A percentile compares a stretch with the other conserved stretches of the same genome.
phyloP scores from a whole-genome alignment of 1,140 invertebrate genomes.

The Rhynchophorus ferrugineus region DNA sequence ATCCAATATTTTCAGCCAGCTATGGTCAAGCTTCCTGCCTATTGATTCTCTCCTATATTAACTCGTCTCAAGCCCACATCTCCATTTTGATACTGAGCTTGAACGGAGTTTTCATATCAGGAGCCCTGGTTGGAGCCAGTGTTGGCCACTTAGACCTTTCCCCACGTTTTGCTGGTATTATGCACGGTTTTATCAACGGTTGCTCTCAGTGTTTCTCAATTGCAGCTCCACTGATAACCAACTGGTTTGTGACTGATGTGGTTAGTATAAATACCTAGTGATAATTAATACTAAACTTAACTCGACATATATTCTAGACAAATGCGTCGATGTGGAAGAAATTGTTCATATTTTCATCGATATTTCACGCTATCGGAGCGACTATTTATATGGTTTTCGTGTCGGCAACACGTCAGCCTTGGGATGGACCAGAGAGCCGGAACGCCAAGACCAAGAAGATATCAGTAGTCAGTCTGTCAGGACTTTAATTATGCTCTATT shows the following conservation, averaged over 20 bases:
- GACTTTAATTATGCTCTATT: too few species aligned
- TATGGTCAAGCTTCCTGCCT: conserved; percentile 7
- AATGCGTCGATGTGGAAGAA: conserved; percentile 6
- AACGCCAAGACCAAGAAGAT: conserved; percentile 8
- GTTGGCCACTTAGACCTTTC: conserved; percentile 16
- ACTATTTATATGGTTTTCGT: conserved; percentile 9
- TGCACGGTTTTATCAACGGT: conserved; percentile 50
- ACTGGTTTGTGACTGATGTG: conserved; percentile 53
- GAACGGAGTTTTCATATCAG: neutral
- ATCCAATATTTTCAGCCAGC: conserved; percentile 6
- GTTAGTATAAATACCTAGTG: conserved; percentile 40
- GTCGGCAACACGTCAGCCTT: conserved; percentile 10
- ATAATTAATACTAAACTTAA: neutral
- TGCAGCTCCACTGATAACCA: conserved; percentile 57
- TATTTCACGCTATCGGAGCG: conserved; percentile 1
- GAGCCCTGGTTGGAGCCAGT: conserved; percentile 3
- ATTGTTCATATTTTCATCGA: conserved; percentile 10
- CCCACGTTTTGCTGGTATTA: conserved; percentile 19
- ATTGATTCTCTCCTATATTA: conserved; percentile 1
- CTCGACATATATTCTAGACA: neutral
- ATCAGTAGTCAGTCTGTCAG: conserved; percentile 6
- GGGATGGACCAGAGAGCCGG: conserved; percentile 13
- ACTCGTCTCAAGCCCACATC: conserved; percentile 1
- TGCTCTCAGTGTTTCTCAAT: conserved; percentile 63
- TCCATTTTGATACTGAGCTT: conserved; percentile 9